Evolutionary conservation across 2,797 vertebrate genomes (phyloP), one percentile per base, ranked within the genome.

Genomic region (Dermochelys coriacea): DNA sequence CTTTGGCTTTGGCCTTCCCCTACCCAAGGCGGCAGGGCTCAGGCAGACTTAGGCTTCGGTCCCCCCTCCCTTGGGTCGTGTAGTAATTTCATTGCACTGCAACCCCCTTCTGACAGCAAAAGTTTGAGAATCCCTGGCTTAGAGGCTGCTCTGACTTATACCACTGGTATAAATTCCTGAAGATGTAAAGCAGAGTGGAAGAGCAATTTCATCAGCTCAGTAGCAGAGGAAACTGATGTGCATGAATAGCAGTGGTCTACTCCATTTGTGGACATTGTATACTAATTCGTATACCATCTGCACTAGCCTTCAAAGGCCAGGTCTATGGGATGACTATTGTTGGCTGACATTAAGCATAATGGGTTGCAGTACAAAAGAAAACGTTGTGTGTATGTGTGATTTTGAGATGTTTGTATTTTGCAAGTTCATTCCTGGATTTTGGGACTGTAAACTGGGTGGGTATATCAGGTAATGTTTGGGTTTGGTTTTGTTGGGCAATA

Each of bases 381-480:
- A 12, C 0, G 0, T 25, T 25, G 51, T 15, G 8, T 34, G 8
- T n/a, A n/a, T n/a, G 16, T 68, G 64, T 50, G 78, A 88, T 94
- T 74, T 86, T 82, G 57, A 74, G 79, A 57, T 85, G 79, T 82
- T 96, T 93, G 55, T 15, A 3, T 82, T 88, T 81, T 15, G 1
- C 54, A 50, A 50, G 61, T 95, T 93, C 0, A 0, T 64, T 87
- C 11, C 2, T 86, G 68, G 89, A 82, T 87, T 88, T 93, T 51
- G 86, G 82, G 87, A 95, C 85, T 95, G 82, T 74, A 87, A 96
- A 94, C n/a, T n/a, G n/a, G n/a, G n/a, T 71, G 64, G 47, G 4
- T 81, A 18, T 87, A 93, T 90, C 68, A 23, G 81, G n/a, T 51
- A 2, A 57, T 91, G 71, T 77, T 89, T 91, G 64, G 86, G 55